Base-by-base conservation (phyloP, 2,797 vertebrate genomes). In the Enteromius paludinosus region DNA sequence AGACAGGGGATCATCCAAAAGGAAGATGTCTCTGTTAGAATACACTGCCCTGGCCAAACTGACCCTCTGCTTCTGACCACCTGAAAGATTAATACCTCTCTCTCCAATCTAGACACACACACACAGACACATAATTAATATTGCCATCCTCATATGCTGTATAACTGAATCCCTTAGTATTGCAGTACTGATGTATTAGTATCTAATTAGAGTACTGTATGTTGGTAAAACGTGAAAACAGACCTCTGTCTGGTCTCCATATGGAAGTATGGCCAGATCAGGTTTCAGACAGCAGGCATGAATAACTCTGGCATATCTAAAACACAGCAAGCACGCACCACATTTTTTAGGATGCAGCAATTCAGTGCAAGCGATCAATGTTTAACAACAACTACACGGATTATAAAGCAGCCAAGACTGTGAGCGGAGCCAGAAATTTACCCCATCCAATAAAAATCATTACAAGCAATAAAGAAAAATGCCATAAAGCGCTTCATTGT, bases 11-110 rank as follows among this genome's bases (percentile, higher is more conserved):
- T 96, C 95, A 0, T 97, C 96, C 35, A 96, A 90, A 20, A 96
- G 92, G 84, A 93, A 91, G 88, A 96, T 93, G 66, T 95, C 94
- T 30, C 85, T 91, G 49, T 95, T 87, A 3, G 94, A 93, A 78
- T 95, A 97, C 72, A 96, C 87, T 0, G 94, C 93, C 3, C 93
- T 89, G 25, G 95, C 95, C 88, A 96, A 88, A 86, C 93, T 96
- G 84, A 96, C 90, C 76, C 93, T 92, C 93, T 96, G 94, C 86
- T 94, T 96, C 91, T 97, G 95, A 0, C 95, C 95, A 15, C 95
- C 95, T 0, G 96, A 96, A 65, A 97, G 90, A 83, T 96, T 96
- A 68, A 96, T 83, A 5, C 92, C 94, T 20, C 92, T 89, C 87
- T 96, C 94, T 52, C 95, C 93, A 5, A 95, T 93, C 96, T 97